phyloP scores from a whole-genome alignment of 2,888 invertebrate genomes.

The Coenonympha glycerion region DNA sequence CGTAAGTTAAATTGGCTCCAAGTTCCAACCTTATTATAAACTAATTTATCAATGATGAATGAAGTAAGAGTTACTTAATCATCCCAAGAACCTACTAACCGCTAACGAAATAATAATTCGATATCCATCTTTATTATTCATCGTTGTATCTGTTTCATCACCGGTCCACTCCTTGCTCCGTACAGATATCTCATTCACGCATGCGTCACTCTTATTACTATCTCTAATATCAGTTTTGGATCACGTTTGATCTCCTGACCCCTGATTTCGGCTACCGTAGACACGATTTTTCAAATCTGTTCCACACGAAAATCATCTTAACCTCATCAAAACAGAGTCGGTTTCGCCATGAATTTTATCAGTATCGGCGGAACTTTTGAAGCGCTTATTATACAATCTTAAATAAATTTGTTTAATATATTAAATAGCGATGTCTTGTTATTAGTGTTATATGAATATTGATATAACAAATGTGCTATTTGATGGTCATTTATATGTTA shows the following conservation, averaged over 20 bases:
- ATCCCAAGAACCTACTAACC: neutral
- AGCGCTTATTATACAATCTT: constrained; percentile 60
- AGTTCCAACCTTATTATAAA: neutral
- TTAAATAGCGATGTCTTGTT: constrained; percentile 50
- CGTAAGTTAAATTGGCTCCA: neutral
- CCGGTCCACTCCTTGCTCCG: constrained; percentile 38
- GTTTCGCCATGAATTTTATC: constrained; percentile 29
- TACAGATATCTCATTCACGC: constrained; percentile 70
- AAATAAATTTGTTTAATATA: constrained; percentile 50
- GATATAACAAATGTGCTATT: constrained; percentile 36
- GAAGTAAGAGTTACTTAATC: constrained; percentile 2
- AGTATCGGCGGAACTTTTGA: constrained; percentile 49
- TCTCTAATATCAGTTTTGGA: constrained; percentile 71
- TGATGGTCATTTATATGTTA: constrained; percentile 28
- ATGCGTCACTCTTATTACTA: constrained; percentile 63
- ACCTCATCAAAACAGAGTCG: constrained; percentile 22
- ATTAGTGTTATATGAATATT: constrained; percentile 40
- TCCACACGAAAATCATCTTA: constrained; percentile 36
- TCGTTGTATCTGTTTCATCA: constrained; percentile 32
- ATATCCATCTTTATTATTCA: constrained; percentile 22
- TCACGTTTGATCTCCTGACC: constrained; percentile 72
- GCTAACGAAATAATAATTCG: constrained; percentile 18
- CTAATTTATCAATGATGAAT: neutral
- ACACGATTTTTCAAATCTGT: constrained; percentile 52
- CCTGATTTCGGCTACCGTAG: constrained; percentile 71